Percentiles rank a stretch among this genome's conserved stretches.
These are phyloP conservation scores for Sebastes matsubarae DNA, from an alignment of 2,797 vertebrate genomes.

Conservation along the genomic window DNA sequence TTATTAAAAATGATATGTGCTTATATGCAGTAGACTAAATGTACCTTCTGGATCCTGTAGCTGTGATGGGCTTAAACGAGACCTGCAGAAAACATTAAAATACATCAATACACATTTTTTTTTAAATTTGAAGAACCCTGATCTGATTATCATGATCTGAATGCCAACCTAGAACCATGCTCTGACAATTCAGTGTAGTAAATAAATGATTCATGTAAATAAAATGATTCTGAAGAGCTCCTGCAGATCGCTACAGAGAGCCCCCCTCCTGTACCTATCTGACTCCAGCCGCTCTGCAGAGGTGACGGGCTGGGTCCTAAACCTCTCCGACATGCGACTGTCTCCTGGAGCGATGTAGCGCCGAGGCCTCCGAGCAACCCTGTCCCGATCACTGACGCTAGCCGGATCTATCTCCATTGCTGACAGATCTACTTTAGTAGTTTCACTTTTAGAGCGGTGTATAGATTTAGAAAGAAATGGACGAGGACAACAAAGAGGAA, in stretches of 20 bases:
- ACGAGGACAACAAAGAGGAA: constrained; percentile 32
- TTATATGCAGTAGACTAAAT: constrained; percentile 9
- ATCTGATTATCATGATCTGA: background rate
- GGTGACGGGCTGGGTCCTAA: constrained; percentile 98
- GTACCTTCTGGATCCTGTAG: constrained; percentile 86
- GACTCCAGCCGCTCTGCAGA: constrained; percentile 96
- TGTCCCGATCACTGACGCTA: constrained; percentile 83
- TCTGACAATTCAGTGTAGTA: constrained; percentile 29
- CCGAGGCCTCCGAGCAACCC: constrained; percentile 88
- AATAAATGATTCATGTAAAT: background rate
- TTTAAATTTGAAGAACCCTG: background rate
- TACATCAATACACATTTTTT: background rate
- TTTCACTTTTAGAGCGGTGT: constrained; percentile 80
- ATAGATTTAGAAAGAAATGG: constrained; percentile 16
- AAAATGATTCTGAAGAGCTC: background rate
- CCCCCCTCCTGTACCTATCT: constrained; percentile 87
- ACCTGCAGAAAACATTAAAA: constrained; percentile 75
- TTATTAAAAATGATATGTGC: background rate
- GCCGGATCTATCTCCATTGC: constrained; percentile 66
- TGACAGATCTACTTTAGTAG: constrained; percentile 71
- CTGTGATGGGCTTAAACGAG: constrained; percentile 83
- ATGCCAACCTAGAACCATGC: constrained; percentile 10
- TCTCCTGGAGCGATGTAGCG: constrained; percentile 96
- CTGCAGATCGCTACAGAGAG: background rate
- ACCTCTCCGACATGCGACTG: constrained; percentile 95